phyloP scores from a whole-genome alignment of 2,797 vertebrate species.

The Amazonetta brasiliensis region DNA sequence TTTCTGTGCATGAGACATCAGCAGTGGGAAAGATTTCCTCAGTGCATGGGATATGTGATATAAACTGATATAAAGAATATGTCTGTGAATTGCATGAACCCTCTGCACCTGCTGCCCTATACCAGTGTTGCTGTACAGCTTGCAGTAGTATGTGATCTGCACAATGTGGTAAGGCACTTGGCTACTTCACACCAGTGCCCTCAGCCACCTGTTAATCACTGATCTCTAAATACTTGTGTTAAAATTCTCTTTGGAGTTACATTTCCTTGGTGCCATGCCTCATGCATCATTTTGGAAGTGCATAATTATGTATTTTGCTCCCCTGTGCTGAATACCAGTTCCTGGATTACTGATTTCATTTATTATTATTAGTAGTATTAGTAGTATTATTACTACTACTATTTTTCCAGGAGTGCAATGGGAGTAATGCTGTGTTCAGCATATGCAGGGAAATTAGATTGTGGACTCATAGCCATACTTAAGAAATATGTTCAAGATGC shows the following conservation, averaged over 20 bases:
- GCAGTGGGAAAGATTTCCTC: neutral
- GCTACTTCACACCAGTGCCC: neutral
- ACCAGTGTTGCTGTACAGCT: neutral
- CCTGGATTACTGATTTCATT: neutral
- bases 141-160: neutral
- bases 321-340: neutral
- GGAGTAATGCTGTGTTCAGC: neutral
- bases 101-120: neutral
- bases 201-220: neutral
- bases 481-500: neutral
- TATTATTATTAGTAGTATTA: too few relatives aligned
- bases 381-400: too few relatives aligned
- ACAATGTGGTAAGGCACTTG: fast-evolving
- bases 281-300: neutral
- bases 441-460: neutral
- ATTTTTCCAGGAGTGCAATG: neutral
- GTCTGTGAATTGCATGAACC: neutral
- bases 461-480: neutral
- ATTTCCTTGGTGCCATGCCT: neutral
- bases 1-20: neutral
- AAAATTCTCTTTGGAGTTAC: neutral
- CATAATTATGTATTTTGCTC: neutral
- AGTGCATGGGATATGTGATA: neutral
- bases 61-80: neutral
- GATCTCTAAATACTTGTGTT: neutral